A percentile compares a stretch with the other conserved stretches of the same genome.
phyloP scores from a whole-genome alignment of 2,888 invertebrate species.

The Lithophane ornitopus region DNA sequence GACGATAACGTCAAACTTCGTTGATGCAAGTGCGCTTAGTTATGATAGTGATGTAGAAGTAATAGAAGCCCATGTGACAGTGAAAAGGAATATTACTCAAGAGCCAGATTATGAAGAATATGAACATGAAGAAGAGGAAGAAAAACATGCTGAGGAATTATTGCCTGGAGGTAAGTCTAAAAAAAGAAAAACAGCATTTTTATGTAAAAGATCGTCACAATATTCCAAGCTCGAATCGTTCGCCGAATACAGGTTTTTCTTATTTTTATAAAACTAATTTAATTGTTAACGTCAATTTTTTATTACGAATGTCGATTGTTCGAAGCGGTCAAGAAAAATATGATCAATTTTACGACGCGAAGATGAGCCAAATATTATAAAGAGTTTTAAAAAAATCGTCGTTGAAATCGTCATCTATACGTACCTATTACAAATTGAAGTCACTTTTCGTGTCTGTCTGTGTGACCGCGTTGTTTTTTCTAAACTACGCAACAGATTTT shows the following conservation, averaged over 20 bases:
- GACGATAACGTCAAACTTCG: neutral
- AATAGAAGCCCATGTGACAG: fast-evolving
- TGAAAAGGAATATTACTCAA: neutral
- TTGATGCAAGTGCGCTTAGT: constrained; percentile 6
- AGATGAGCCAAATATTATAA: neutral
- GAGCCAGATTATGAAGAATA: too few relatives aligned
- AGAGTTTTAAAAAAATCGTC: neutral
- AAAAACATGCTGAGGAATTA: neutral
- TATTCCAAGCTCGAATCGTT: too few relatives aligned
- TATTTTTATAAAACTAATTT: too few relatives aligned
- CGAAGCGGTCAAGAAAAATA: neutral
- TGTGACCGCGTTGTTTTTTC: neutral
- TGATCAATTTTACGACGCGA: neutral
- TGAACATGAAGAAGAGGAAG: neutral
- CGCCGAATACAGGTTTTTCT: too few relatives aligned
- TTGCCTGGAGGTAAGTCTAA: neutral
- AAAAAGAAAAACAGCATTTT: neutral
- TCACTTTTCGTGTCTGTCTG: neutral
- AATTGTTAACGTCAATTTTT: neutral
- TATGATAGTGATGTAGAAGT: neutral
- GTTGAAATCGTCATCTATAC: neutral
- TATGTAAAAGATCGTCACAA: neutral
- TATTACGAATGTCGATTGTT: neutral
- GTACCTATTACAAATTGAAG: neutral
- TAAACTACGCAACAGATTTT: neutral